phyloP scores from a whole-genome alignment of 2,113 vertebrate genomes.

The Cynocephalus volans region DNA sequence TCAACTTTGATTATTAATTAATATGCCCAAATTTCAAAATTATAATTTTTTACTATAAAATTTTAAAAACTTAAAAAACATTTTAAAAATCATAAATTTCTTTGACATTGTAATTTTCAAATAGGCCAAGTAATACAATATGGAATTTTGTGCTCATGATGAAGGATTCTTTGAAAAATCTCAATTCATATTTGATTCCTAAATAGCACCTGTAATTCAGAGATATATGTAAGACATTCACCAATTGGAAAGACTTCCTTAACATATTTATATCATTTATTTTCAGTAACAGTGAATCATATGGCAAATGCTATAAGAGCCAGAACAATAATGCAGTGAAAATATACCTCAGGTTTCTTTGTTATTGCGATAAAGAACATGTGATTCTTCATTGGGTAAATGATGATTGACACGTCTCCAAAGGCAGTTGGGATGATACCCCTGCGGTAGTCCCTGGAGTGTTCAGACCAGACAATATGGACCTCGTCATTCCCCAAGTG shows the following conservation, averaged over 20 bases:
- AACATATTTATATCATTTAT: background rate
- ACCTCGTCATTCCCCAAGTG: constrained; percentile 99
- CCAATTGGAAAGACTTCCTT: background rate
- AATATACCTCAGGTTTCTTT: constrained; percentile 97
- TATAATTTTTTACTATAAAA: background rate
- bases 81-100: background rate
- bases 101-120: background rate
- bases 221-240: background rate
- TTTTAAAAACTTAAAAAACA: constrained; percentile 22
- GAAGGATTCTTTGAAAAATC: background rate
- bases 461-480: constrained; percentile 99
- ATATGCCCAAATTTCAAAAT: constrained; percentile 1
- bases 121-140: constrained; percentile 3
- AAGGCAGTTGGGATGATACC: constrained; percentile 99
- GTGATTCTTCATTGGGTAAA: constrained; percentile 99
- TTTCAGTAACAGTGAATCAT: background rate
- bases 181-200: background rate
- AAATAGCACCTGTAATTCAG: background rate
- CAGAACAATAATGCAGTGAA: background rate
- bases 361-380: constrained; percentile 98
- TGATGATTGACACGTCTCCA: constrained; percentile 98
- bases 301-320: background rate
- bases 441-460: constrained; percentile 97
- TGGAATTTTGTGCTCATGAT: background rate
- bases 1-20: constrained; percentile 42